Evolutionary conservation across 1,140 invertebrate genomes (phyloP).

Genomic region (Hyphantria cunea): DNA sequence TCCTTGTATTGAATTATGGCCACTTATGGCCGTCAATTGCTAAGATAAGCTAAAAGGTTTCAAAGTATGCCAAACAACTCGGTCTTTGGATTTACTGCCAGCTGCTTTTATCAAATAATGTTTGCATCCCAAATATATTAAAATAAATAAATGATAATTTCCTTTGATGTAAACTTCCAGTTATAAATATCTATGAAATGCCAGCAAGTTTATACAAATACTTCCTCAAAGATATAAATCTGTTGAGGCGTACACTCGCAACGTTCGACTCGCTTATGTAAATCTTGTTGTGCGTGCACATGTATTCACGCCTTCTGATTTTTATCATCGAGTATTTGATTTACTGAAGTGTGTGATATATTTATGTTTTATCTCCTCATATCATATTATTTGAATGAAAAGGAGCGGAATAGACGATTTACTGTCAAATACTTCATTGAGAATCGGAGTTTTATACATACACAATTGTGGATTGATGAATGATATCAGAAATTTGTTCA

Average conservation of each 20-base stretch:
- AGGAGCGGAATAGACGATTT: conserved; percentile 11
- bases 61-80: too few species aligned
- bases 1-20: too few species aligned
- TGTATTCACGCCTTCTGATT: conserved; percentile 40
- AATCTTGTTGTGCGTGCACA: conserved; percentile 37
- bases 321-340: conserved; percentile 36
- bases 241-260: conserved; percentile 25
- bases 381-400: conserved; percentile 32
- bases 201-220: too few species aligned
- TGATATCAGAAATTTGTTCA: background rate
- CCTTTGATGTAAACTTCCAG: too few species aligned
- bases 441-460: background rate
- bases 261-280: conserved; percentile 39
- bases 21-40: too few species aligned
- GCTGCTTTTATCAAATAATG: too few species aligned
- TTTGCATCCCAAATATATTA: too few species aligned
- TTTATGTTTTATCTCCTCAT: conserved; percentile 35
- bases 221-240: background rate
- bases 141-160: too few species aligned
- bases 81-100: too few species aligned
- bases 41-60: too few species aligned
- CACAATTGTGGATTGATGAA: background rate
- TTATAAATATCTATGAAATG: too few species aligned
- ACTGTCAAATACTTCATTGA: background rate
- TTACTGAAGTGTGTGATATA: conserved; percentile 40